Evolutionary conservation across 2,797 vertebrate genomes (phyloP), one percentile per base, ranked within the genome.

Genomic region (Calcarius lapponicus): DNA sequence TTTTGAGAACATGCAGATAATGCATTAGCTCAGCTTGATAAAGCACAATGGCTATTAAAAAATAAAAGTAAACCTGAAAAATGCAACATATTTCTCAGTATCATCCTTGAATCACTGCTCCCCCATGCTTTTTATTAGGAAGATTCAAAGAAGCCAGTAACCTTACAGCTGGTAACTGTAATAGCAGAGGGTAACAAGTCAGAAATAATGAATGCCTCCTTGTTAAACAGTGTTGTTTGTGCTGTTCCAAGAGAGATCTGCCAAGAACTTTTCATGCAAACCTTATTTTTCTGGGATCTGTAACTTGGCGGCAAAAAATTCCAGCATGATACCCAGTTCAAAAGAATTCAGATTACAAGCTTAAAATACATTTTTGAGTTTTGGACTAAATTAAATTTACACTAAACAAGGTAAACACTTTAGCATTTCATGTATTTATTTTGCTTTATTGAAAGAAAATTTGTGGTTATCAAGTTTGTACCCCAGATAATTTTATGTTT

Each of bases 191-290:
- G 86, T 50, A 95, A 86, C 67, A 88, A 81, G 86, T 90, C 48
- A 92, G 74, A 85, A 92, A 80, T 85, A 73, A 91, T 85, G 88
- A 95, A 94, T 86, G 83, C 45, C 28, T 89, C 88, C 92, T 94
- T 94, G 96, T 90, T 64, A 70, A 73, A n/a, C 66, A 60, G 47
- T 64, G 89, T 86, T 87, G 54, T 80, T 92, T 60, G 82, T 40
- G 50, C 70, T 72, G 48, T 74, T 81, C 76, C n/a, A 43, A 89
- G 69, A n/a, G n/a, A 26, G 61, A 71, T 82, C 69, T 81, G 93
- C 94, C 96, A 96, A 91, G 43, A 92, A 75, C 72, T 96, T 92
- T 86, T 93, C 95, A 94, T 38, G 90, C 91, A 97, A 90, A 69
- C 53, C 91, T 92, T 92, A 60, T 72, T 96, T 89, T 91, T 82